A percentile compares a stretch with the other conserved stretches of the same genome.
phyloP scores from a whole-genome alignment of 1,140 invertebrate species.

The Ectropis grisescens region DNA sequence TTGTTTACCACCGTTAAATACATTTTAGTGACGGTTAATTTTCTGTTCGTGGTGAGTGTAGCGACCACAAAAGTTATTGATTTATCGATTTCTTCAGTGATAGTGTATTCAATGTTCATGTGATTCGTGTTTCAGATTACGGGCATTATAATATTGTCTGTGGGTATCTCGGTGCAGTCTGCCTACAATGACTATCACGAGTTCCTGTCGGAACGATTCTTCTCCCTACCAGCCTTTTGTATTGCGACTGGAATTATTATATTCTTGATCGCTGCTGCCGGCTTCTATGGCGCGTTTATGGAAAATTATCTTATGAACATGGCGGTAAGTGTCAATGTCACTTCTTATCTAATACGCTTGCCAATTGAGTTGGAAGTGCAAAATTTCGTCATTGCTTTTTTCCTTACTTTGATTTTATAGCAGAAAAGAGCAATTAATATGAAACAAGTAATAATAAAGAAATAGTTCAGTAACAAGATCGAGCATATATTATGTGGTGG shows the following conservation, averaged over 20 bases:
- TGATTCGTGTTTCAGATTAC: slow-evolving; percentile 74
- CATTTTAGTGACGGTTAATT: slow-evolving; percentile 47
- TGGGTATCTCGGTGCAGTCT: slow-evolving; percentile 76
- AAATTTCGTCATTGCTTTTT: too few species aligned
- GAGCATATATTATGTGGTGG: too few species aligned
- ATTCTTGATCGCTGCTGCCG: slow-evolving; percentile 87
- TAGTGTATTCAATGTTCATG: slow-evolving; percentile 7
- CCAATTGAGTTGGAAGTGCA: too few species aligned
- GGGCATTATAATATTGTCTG: slow-evolving; percentile 77
- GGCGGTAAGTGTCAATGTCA: slow-evolving; percentile 70
- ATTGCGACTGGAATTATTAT: slow-evolving; percentile 85
- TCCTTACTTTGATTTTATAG: too few species aligned
- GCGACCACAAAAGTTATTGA: slow-evolving; percentile 1
- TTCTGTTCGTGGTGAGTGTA: slow-evolving; percentile 61
- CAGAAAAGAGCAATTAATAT: too few species aligned
- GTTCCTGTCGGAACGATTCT: slow-evolving; percentile 72
- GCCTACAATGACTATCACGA: slow-evolving; percentile 76
- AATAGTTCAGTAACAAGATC: too few species aligned
- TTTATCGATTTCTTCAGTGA: neutral
- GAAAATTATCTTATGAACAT: slow-evolving; percentile 88
- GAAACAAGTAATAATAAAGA: too few species aligned
- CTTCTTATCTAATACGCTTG: too few species aligned
- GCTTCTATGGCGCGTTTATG: slow-evolving; percentile 88
- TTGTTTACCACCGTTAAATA: slow-evolving; percentile 64
- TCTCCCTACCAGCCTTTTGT: slow-evolving; percentile 79